Evolutionary conservation across 1,140 invertebrate genomes (phyloP), one percentile per base, ranked within the genome.

Genomic region (Theocolax elegans): DNA sequence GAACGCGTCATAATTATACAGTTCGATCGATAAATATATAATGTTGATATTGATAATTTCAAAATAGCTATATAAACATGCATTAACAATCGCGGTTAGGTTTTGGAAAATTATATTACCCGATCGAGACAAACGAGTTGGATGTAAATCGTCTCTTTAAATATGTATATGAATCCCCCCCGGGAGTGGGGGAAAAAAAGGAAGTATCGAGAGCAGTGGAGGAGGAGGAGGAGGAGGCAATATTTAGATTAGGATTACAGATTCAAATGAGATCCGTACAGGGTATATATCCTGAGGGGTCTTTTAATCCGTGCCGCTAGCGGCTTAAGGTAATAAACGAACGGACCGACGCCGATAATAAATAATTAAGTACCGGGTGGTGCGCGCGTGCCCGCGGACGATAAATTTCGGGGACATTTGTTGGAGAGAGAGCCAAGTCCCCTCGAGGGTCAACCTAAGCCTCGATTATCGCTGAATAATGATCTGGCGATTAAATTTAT

Each of bases 381-480:
- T n/a, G n/a, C 56, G 42, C 46, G 49, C 13, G 29, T 67, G 15
- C 29, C 65, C 21, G 56, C 10, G 25, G 9, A 15, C 48, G 49
- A 69, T 69, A 69, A 63, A 69, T 69, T 69, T 69, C 15, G 67
- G 58, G 23, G 59, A 63, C 67, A 46, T 69, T 68, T 31, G 31
- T 56, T 56, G 38, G 51, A 19, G n/a, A n/a, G n/a, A n/a, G n/a
- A n/a, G n/a, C n/a, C n/a, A n/a, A n/a, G n/a, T n/a, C n/a, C n/a
- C n/a, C n/a, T n/a, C n/a, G n/a, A n/a, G n/a, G n/a, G 8, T 21
- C 51, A 3, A 10, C 35, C 44, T 44, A 53, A 51, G 46, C 40
- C 35, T 54, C 67, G 67, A 69, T 69, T 69, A 69, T 69, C 67
- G 67, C 49, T 63, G 67, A 63, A 69, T 69, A 69, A 63, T 63